Evolutionary conservation across 2,113 vertebrate genomes (phyloP), one percentile per base, ranked within the genome.

Genomic region (Leuciscus idus): DNA sequence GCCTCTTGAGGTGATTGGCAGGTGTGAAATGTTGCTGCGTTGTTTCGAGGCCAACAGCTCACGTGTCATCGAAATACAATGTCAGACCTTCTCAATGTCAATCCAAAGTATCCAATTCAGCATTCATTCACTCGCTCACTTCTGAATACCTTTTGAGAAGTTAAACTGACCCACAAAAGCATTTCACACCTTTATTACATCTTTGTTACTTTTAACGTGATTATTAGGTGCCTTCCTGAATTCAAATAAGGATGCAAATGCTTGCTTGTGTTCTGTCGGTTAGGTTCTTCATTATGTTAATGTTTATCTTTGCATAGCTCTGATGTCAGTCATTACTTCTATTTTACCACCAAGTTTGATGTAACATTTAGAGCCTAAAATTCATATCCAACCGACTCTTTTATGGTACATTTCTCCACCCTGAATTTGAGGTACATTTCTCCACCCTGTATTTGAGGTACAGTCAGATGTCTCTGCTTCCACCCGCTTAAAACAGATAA

Each of bases 391-490:
- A 15, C 15, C 2, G 21, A 30, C 43, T 66, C 43, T 21, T 30
- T 66, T 23, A 17, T 68, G 68, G 33, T 26, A 43, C 33, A 26
- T 70, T 73, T 59, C 68, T 57, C 68, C 66, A 55, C 68, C 66
- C 66, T n/a, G 13, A 2, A 9, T 83, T 83, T 83, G 43, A 39
- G 36, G n/a, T 11, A 46, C 88, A 89, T 39, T 39, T 5, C 5
- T 39, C 36, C 36, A 39, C 66, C 66, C 66, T 26, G 13, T 4
- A 10, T 83, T 83, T 83, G 43, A 64, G 36, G n/a, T 17, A 46
- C 88, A 89, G 85, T 91, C 88, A 87, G 89, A 91, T 88, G 77
- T 68, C 52, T 88, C 46, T 50, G 73, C 91, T 92, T 91, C 92
- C 85, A 59, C 92, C 91, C 90, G 61, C 79, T 68, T 61, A 8